phyloP scores from a whole-genome alignment of 2,888 invertebrate genomes.

The Hyposoter didymator region DNA sequence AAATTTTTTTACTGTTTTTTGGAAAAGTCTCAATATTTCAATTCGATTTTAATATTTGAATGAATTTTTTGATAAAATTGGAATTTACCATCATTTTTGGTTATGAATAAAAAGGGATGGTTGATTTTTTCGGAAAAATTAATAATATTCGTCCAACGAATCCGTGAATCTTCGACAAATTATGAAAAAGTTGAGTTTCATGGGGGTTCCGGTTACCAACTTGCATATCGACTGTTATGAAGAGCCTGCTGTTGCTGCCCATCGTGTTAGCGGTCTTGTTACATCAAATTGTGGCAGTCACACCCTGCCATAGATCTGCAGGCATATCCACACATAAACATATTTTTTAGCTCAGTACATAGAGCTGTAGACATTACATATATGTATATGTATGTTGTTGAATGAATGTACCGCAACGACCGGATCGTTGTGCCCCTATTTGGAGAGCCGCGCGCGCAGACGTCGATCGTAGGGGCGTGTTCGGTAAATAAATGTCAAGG shows the following conservation, averaged over 20 bases:
- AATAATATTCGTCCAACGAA: not conserved
- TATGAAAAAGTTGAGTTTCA: not conserved
- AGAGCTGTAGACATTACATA: conserved; percentile 1
- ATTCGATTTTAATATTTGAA: no score
- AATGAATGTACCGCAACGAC: conserved; percentile 20
- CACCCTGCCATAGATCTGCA: conserved; percentile 53
- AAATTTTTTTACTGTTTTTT: not conserved
- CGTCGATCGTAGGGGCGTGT: conserved; percentile 76
- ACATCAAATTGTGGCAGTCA: conserved; percentile 70
- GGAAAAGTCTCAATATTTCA: not conserved
- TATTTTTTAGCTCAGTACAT: not conserved
- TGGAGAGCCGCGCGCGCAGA: conserved; percentile 57
- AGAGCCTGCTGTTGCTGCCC: not conserved
- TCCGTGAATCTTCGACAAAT: not conserved
- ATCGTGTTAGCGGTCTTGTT: conserved; percentile 76
- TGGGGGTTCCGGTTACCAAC: not conserved
- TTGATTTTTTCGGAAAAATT: not conserved
- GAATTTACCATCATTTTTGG: no score
- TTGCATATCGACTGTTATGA: not conserved
- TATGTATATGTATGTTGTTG: conserved; percentile 20
- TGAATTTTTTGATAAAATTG: no score
- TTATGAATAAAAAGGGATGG: no score
- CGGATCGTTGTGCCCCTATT: conserved; percentile 33
- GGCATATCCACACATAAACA: not conserved
- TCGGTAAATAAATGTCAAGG: conserved; percentile 71